Evolutionary conservation across 2,888 invertebrate genomes (phyloP).

Genomic region (Autographa gamma): DNA sequence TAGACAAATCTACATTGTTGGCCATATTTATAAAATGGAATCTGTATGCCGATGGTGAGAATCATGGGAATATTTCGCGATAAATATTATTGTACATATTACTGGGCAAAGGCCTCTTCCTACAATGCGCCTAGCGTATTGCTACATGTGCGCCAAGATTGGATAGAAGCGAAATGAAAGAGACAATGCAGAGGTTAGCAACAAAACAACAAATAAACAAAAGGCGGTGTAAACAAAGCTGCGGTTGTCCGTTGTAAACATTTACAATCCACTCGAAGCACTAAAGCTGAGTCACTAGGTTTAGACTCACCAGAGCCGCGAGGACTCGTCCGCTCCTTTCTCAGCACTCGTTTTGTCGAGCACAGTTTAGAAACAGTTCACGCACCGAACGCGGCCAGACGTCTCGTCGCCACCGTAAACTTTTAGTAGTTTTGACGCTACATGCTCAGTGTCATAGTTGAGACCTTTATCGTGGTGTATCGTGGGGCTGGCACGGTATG

Average conservation of each 20-base stretch:
- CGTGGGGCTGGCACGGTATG: conserved; percentile 84
- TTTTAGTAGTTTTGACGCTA: conserved; percentile 86
- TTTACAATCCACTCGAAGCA: conserved; percentile 9
- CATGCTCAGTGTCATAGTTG: conserved; percentile 83
- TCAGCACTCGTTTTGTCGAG: conserved; percentile 72
- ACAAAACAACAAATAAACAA: background rate
- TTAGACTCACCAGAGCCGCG: conserved; percentile 70
- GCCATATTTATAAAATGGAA: background rate
- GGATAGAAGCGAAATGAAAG: background rate
- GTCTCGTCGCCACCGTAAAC: conserved; percentile 73
- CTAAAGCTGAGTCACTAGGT: background rate
- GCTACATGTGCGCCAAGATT: background rate
- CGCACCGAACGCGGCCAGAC: conserved; percentile 64
- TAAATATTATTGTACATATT: background rate
- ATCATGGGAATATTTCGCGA: background rate
- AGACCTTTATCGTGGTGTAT: conserved; percentile 78
- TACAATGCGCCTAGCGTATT: too few species aligned
- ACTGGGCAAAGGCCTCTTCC: background rate
- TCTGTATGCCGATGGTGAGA: background rate
- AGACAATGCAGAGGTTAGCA: background rate
- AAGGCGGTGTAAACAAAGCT: conserved; percentile 24
- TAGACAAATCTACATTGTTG: background rate
- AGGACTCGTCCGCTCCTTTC: conserved; percentile 57
- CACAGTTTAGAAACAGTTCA: conserved; percentile 54
- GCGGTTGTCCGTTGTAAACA: conserved; percentile 16